Evolutionary conservation across 1,140 invertebrate species (phyloP), one percentile per base, ranked within the genome.

Genomic region (Drosophila yakuba): DNA sequence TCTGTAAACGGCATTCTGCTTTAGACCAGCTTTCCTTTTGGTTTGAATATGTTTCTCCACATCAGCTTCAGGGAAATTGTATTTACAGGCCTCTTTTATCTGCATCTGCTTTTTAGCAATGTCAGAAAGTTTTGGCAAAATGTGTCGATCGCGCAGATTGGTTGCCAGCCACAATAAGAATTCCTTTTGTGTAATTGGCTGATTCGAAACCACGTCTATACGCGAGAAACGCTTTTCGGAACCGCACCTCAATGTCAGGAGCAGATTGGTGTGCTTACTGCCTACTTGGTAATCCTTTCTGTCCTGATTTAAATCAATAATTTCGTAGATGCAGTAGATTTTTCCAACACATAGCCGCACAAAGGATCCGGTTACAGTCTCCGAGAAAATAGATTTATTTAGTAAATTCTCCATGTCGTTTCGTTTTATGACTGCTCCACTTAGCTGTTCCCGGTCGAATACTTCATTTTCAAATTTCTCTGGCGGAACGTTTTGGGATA

Each of bases 141-240:
- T 0, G 7, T 28, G 23, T 1, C 8, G 1, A 43, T 57, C 61
- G 5, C 50, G 20, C 23, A 12, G 8, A 45, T 45, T 20, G 10
- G 0, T 20, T 20, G 3, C 17, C 3, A 20, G 4, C 66, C 77
- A 84, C 10, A 32, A 2, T 4, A 12, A 0, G 20, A 85, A 73
- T 39, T 84, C 81, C 3, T 14, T 3, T 0, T 2, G 3, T 0
- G 43, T 50, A 3, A 72, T 45, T 0, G 71, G 50, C 11, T 63
- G 44, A 41, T 83, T 84, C 35, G 76, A 80, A 0, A 83, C 52
- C 14, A 51, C 52, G 32, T 80, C 47, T 58, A 84, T 64, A 0
- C 25, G 50, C 20, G 20, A 67, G 2, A 1, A 39, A 20, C 20
- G 20, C 20, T 20, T 20, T 20, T 20, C 20, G 20, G 20, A 20